Percentiles rank a stretch among this genome's conserved stretches.
Conservation (phyloP, 2,888 invertebrate genomes). For the Autographa pulchrina region DNA sequence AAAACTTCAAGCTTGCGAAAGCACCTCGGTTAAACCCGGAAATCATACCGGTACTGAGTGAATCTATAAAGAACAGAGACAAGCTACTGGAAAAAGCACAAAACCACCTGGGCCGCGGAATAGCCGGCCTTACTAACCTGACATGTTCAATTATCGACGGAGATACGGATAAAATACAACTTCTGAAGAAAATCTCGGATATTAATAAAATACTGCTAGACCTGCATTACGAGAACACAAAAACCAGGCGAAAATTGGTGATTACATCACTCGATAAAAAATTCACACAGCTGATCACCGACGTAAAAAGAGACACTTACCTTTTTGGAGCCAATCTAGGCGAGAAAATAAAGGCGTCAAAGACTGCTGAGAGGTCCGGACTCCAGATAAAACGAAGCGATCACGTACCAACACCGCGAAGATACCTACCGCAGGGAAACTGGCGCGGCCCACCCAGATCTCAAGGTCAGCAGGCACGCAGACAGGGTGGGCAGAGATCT, state of each 20-base stretch:
- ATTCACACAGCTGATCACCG: not conserved
- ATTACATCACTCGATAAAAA: conserved; percentile 11
- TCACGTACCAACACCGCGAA: not conserved
- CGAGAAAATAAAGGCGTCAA: conserved; percentile 16
- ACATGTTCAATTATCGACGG: too few species aligned
- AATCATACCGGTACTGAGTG: too few species aligned
- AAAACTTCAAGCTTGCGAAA: too few species aligned
- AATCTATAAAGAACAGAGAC: too few species aligned
- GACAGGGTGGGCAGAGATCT: too few species aligned
- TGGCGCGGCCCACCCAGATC: conserved; percentile 13
- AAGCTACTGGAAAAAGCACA: too few species aligned
- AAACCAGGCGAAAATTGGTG: conserved; percentile 1
- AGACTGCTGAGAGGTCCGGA: conserved; percentile 15
- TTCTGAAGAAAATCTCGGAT: conserved; percentile 10
- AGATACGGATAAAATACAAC: too few species aligned
- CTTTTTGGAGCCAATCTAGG: conserved; percentile 12
- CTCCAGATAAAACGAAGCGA: conserved; percentile 13
- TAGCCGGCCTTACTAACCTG: too few species aligned
- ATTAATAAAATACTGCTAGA: conserved; percentile 13
- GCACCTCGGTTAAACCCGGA: too few species aligned
- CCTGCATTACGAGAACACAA: conserved; percentile 9
- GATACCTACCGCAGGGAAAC: not conserved
- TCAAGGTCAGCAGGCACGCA: conserved; percentile 9
- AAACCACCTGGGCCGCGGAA: too few species aligned
- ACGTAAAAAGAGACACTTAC: conserved; percentile 9